Conservation (phyloP, 2,113 vertebrate species). For the Charadrius vociferus region DNA sequence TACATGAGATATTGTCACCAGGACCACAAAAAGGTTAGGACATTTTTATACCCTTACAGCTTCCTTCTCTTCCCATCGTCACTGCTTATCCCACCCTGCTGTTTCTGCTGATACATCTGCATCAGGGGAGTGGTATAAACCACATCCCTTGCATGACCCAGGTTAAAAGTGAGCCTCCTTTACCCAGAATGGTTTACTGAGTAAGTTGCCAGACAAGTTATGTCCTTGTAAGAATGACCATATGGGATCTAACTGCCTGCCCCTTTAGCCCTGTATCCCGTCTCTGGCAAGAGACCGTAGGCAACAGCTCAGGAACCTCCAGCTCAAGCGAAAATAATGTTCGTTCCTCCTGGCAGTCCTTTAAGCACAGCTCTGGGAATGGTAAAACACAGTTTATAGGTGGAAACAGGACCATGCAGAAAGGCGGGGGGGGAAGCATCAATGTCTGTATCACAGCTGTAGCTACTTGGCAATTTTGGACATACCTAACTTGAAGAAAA, state of each 20-base stretch:
- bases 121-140: neutral
- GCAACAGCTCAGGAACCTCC: neutral
- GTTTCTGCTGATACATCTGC: neutral
- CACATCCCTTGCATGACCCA: fast-evolving
- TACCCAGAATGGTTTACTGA: neutral
- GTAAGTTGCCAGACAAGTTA: neutral
- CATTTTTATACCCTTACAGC: neutral
- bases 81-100: neutral
- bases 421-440: neutral
- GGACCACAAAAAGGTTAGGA: neutral
- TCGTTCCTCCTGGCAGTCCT: neutral
- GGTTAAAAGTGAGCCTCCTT: neutral
- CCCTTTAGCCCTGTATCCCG: neutral
- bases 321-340: neutral
- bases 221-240: neutral
- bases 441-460: neutral
- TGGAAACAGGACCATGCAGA: neutral
- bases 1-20: neutral
- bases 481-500: neutral
- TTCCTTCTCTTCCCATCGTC: neutral
- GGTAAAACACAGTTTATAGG: neutral
- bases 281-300: neutral
- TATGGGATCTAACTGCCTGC: neutral
- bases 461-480: neutral
- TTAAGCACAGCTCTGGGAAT: neutral